phyloP scores from a whole-genome alignment of 1,140 invertebrate genomes.

The Oryctes rhinoceros region DNA sequence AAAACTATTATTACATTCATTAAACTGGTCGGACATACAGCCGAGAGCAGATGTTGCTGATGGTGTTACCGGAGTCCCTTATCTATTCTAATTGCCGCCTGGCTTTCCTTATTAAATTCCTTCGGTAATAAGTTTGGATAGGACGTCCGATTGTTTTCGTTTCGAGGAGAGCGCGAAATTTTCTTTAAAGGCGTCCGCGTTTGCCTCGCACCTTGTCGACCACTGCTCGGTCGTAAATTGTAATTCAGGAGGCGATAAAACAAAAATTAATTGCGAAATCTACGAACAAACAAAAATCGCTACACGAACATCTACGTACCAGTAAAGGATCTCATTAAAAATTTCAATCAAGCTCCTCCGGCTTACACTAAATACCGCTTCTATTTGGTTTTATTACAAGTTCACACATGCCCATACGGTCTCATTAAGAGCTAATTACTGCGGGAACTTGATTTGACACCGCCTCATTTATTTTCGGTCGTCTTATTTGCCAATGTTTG shows the following conservation, averaged over 20 bases:
- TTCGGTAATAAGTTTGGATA: not conserved
- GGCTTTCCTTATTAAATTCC: constrained; percentile 26
- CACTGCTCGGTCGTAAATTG: not conserved
- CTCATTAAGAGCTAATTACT: constrained; percentile 36
- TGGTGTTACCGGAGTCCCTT: not conserved
- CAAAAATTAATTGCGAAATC: constrained; percentile 5
- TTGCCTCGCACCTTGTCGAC: not conserved
- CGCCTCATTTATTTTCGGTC: constrained; percentile 34
- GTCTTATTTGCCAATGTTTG: not conserved
- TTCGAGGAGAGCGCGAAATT: not conserved
- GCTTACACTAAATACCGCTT: constrained; percentile 10
- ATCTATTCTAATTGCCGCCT: constrained; percentile 28
- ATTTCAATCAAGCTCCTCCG: constrained; percentile 23
- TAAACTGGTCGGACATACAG: not conserved
- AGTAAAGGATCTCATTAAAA: constrained; percentile 30
- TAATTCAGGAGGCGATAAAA: not conserved
- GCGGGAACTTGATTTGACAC: constrained; percentile 20
- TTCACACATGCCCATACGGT: constrained; percentile 39
- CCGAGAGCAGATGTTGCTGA: constrained; percentile 1
- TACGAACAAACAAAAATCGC: not conserved
- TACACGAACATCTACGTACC: not conserved
- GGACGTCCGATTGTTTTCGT: not conserved
- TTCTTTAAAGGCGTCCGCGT: not conserved
- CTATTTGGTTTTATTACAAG: constrained; percentile 31
- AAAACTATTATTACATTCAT: constrained; percentile 22